A percentile compares a stretch with the other conserved stretches of the same genome.
These are phyloP conservation scores for Trachymyrmex septentrionalis DNA, from an alignment of 1,140 invertebrate species.

Conservation along the genomic window DNA sequence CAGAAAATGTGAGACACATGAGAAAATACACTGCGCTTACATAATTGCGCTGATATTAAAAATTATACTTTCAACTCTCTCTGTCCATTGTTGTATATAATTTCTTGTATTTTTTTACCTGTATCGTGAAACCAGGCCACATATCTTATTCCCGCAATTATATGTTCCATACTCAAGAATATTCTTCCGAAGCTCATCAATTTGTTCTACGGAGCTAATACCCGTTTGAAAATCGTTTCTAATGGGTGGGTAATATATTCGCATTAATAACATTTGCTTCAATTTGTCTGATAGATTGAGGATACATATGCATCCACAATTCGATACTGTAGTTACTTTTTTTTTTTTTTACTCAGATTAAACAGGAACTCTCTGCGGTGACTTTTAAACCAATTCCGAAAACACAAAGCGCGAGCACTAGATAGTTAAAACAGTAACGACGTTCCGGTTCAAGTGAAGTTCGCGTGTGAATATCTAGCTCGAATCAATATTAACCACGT, in stretches of 20 bases:
- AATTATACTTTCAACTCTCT: slow-evolving; percentile 3
- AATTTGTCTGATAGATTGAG: not conserved
- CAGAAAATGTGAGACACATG: not conserved
- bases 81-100: not conserved
- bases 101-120: not conserved
- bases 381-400: slow-evolving; percentile 45
- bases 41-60: not conserved
- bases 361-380: slow-evolving; percentile 6
- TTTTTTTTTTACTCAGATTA: not conserved
- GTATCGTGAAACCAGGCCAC: not conserved
- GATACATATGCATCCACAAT: not conserved
- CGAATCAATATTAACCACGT: slow-evolving; percentile 77
- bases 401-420: slow-evolving; percentile 50
- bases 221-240: not conserved
- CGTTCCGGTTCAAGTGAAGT: slow-evolving; percentile 34
- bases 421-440: slow-evolving; percentile 69
- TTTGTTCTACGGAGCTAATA: not conserved
- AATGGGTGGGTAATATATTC: not conserved
- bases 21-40: not conserved
- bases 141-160: slow-evolving; percentile 14
- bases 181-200: not conserved
- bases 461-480: slow-evolving; percentile 64
- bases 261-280: not conserved
- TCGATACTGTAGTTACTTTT: not conserved
- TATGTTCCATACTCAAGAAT: not conserved